Percentiles rank a stretch among this genome's conserved stretches.
Evolutionary conservation across 2,888 invertebrate genomes (phyloP).

Genomic region (Alcis repandata): DNA sequence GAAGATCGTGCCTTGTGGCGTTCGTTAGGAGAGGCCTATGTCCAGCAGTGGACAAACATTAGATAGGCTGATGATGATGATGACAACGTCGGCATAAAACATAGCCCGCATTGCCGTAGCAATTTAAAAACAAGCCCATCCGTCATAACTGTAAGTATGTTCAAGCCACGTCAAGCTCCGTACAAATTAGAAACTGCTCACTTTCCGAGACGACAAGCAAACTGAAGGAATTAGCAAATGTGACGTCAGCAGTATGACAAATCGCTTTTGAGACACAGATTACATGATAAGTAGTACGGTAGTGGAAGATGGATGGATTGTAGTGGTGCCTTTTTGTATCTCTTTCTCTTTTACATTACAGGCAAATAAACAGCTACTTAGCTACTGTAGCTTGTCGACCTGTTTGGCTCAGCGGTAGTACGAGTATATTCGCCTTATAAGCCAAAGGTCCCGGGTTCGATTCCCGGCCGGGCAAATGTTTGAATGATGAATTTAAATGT

Average conservation of each 20-base stretch:
- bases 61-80: no score
- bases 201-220: conserved; percentile 19
- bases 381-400: no score
- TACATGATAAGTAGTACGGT: not conserved
- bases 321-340: not conserved
- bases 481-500: no score
- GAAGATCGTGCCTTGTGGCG: no score
- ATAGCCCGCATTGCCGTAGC: conserved; percentile 5
- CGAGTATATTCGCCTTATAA: no score
- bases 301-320: conserved; percentile 7
- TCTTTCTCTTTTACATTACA: not conserved
- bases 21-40: no score
- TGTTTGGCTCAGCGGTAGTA: no score
- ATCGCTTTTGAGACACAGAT: conserved; percentile 9
- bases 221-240: conserved; percentile 30
- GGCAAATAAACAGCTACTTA: no score
- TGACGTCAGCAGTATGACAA: conserved; percentile 26
- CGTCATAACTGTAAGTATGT: not conserved
- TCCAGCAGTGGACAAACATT: no score
- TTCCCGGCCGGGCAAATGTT: no score
- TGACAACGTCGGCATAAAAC: not conserved
- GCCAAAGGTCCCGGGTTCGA: no score
- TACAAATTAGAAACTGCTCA: conserved; percentile 23
- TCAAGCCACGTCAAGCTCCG: conserved; percentile 2
- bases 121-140: conserved; percentile 18